These are phyloP conservation scores for Lepus timidus DNA, from an alignment of 2,113 vertebrate species.

Conservation along the genomic window DNA sequence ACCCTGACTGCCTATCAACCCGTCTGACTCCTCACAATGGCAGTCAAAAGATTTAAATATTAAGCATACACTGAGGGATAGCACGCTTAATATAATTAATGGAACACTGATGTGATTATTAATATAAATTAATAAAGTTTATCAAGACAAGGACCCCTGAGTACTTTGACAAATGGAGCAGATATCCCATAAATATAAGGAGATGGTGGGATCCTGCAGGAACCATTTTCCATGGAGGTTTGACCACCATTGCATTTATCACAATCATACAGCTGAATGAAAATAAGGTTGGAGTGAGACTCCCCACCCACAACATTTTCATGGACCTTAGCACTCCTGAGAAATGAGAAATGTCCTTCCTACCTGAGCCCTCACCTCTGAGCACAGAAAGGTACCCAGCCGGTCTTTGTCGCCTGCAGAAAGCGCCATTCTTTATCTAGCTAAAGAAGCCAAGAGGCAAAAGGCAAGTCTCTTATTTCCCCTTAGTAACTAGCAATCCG, in stretches of 20 bases:
- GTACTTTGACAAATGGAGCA: neutral
- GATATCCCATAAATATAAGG: neutral
- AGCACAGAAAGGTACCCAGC: neutral
- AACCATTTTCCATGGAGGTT: neutral
- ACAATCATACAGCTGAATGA: neutral
- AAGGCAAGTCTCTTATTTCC: neutral
- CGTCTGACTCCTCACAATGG: too few species aligned
- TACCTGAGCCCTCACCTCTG: neutral
- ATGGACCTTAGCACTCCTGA: neutral
- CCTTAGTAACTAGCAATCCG: neutral
- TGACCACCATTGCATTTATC: neutral
- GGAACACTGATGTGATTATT: neutral
- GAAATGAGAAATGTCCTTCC: neutral
- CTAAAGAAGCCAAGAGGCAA: neutral
- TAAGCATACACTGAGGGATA: neutral
- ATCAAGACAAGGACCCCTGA: neutral
- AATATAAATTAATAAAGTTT: neutral
- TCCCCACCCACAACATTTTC: neutral
- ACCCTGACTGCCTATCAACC: too few species aligned
- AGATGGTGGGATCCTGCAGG: neutral
- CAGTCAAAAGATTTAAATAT: slow-evolving; percentile 9
- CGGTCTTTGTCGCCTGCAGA: neutral
- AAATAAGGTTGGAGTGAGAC: neutral
- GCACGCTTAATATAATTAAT: neutral
- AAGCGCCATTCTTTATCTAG: neutral